These are phyloP conservation scores for Anastrepha obliqua DNA, from an alignment of 1,140 invertebrate genomes.

Conservation along the genomic window DNA sequence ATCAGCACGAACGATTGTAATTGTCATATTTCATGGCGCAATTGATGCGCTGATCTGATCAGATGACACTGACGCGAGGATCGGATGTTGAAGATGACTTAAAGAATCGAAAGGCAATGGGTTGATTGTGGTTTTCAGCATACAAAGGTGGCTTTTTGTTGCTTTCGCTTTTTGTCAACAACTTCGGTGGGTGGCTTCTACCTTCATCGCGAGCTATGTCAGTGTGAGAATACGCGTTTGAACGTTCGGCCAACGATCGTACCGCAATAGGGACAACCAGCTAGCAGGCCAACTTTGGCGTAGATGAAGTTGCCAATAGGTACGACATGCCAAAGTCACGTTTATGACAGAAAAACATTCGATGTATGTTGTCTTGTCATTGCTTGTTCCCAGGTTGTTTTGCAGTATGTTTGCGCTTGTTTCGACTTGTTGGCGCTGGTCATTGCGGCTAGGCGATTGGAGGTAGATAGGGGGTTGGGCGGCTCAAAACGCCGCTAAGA, in stretches of 20 bases:
- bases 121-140: neutral
- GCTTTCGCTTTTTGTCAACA: neutral
- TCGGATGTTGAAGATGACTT: neutral
- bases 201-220: neutral
- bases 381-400: slow-evolving; percentile 32
- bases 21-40: slow-evolving; percentile 45
- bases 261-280: neutral
- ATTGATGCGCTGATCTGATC: slow-evolving; percentile 48
- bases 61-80: neutral
- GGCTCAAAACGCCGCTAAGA: neutral
- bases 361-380: slow-evolving; percentile 48
- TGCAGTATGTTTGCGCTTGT: slow-evolving; percentile 47
- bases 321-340: slow-evolving; percentile 37
- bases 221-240: slow-evolving; percentile 25
- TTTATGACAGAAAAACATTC: slow-evolving; percentile 49
- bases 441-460: neutral
- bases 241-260: neutral
- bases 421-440: slow-evolving; percentile 7
- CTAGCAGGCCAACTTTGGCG: neutral
- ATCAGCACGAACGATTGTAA: slow-evolving; percentile 12
- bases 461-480: neutral
- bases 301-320: slow-evolving; percentile 43
- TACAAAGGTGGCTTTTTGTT: neutral
- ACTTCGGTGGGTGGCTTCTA: slow-evolving; percentile 39
- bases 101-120: neutral